Conservation (phyloP, 1,140 invertebrate species). For the Chelonus insularis region DNA sequence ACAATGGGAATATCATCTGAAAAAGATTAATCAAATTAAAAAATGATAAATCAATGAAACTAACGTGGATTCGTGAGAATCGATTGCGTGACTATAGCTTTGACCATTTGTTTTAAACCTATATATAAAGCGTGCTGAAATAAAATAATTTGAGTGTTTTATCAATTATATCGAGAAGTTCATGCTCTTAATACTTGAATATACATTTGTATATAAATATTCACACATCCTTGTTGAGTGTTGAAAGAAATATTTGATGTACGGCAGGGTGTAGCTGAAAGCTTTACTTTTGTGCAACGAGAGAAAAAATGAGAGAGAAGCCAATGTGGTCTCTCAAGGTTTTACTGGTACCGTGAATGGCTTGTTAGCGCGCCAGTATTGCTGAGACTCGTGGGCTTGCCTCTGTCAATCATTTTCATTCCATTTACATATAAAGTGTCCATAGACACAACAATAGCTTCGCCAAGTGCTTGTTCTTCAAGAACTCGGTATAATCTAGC, state of each 20-base stretch:
- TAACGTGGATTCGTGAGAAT: not conserved
- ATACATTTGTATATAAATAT: no score
- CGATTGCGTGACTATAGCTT: not conserved
- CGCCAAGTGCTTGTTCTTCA: constrained; percentile 55
- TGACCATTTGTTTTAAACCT: no score
- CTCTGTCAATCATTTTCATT: constrained; percentile 5
- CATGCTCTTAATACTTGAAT: no score
- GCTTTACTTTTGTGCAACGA: no score
- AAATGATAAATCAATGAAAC: not conserved
- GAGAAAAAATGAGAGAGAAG: no score
- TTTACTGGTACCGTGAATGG: constrained; percentile 19
- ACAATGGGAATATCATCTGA: constrained; percentile 57
- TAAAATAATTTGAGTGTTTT: no score
- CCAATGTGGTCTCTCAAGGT: no score
- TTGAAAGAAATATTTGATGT: no score
- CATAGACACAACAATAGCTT: constrained; percentile 38
- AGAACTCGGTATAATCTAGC: constrained; percentile 54
- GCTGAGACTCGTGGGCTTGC: constrained; percentile 36
- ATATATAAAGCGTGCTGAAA: no score
- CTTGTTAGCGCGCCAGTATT: constrained; percentile 33
- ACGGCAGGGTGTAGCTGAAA: no score
- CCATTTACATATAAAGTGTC: constrained; percentile 37
- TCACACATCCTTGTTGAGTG: no score
- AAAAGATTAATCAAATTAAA: constrained; percentile 21
- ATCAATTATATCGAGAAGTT: no score